Base-by-base conservation (phyloP, 2,113 vertebrate genomes). In the Ceyx margarethae region DNA sequence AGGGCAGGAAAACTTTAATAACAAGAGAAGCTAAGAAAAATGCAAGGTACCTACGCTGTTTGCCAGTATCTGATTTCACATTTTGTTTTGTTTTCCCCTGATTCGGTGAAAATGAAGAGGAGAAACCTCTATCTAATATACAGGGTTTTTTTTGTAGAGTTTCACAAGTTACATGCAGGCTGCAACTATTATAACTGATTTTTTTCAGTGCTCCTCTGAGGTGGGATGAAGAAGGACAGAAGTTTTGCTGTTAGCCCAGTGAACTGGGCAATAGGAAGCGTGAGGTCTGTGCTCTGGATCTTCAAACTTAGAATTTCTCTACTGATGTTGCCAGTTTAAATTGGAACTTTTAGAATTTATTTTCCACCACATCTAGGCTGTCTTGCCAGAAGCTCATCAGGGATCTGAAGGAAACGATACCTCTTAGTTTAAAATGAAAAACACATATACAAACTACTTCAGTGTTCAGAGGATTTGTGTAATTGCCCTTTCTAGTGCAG, bases 231-330 rank as follows among this genome's bases (percentile, higher is more conserved):
- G 22, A 51, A 60, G 5, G 20, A 15, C 3, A 0, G 37, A 60
- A 54, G 17, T 23, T 67, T 7, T 66, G n/a, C 29, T 53, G 4
- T 54, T 56, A 54, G 29, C 25, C 17, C 15, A 4, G 22, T 14
- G 14, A 23, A 15, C 0, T 0, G 5, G 66, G 75, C 25, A 64
- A 2, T 23, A 14, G 10, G 13, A 45, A 71, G 11, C 11, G 2
- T 22, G 11, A 78, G 9, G 46, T 43, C 21, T 4, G 0, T 77
- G 33, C 48, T 68, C 28, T 60, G 22, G 12, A 42, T 15, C 6
- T 18, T 9, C 3, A 7, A 28, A 53, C 9, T 53, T 82, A 18
- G 4, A 73, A n/a, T 50, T 23, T 5, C 20, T 61, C 76, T 80
- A 6, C 45, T 77, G 7, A 42, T 60, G 6, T 58, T 66, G 11